Evolutionary conservation across 2,888 invertebrate genomes (phyloP).

Genomic region (Coleophora deauratella): DNA sequence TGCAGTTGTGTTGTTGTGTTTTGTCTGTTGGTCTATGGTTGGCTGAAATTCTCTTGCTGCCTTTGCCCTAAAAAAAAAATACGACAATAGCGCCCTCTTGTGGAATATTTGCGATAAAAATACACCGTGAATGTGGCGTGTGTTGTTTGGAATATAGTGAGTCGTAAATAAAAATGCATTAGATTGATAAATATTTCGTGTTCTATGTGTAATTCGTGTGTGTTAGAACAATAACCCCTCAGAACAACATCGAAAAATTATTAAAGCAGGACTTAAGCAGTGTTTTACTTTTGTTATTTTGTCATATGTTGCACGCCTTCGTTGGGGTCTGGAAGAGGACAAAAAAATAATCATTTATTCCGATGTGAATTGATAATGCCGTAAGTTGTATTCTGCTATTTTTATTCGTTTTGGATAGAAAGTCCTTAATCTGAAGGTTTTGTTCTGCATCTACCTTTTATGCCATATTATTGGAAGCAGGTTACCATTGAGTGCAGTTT

Average conservation of each 20-base stretch:
- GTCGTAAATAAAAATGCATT: conserved; percentile 71
- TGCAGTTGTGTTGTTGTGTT: no score
- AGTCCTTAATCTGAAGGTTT: conserved; percentile 14
- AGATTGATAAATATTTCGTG: conserved; percentile 40
- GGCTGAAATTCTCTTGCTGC: not conserved
- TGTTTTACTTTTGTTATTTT: conserved; percentile 56
- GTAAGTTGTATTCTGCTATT: conserved; percentile 50
- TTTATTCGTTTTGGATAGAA: conserved; percentile 17
- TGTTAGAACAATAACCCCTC: conserved; percentile 35
- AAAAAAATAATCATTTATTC: conserved; percentile 67
- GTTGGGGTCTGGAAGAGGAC: conserved; percentile 65
- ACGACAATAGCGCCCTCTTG: conserved; percentile 42
- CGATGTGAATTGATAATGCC: conserved; percentile 67
- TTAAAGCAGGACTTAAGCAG: conserved; percentile 31
- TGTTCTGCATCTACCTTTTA: conserved; percentile 14
- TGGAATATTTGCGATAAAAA: conserved; percentile 50
- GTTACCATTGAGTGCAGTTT: conserved; percentile 32
- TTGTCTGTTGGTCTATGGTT: not conserved
- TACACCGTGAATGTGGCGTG: conserved; percentile 74
- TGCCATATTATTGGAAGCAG: conserved; percentile 35
- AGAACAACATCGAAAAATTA: conserved; percentile 29
- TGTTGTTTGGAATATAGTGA: conserved; percentile 70
- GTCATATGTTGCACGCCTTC: conserved; percentile 71
- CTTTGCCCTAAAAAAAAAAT: conserved; percentile 6
- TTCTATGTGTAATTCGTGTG: conserved; percentile 40